phyloP scores from a whole-genome alignment of 2,888 invertebrate species.

The Athripsodes cinereus region DNA sequence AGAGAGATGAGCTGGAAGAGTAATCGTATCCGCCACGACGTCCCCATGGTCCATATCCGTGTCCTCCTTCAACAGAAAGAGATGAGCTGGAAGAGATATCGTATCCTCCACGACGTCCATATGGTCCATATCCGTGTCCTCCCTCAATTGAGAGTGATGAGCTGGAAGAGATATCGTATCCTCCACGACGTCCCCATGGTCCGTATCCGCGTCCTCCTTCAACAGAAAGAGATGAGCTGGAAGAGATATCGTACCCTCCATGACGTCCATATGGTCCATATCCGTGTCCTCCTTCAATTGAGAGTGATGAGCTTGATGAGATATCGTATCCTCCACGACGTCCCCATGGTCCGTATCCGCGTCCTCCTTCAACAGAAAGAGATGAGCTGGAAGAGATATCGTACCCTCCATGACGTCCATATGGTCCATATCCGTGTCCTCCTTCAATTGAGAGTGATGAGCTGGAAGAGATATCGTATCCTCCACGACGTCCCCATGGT shows the following conservation, averaged over 20 bases:
- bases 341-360: not conserved
- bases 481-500: constrained; percentile 3
- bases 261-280: not conserved
- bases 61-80: not conserved
- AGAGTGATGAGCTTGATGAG: not conserved
- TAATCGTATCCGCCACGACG: not conserved
- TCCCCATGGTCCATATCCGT: not conserved
- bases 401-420: not conserved
- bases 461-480: not conserved
- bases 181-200: too few species aligned
- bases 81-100: not conserved
- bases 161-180: too few species aligned
- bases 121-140: too few species aligned
- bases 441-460: not conserved
- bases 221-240: not conserved
- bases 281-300: not conserved
- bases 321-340: not conserved
- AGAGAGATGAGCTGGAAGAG: not conserved
- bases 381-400: not conserved
- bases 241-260: not conserved
- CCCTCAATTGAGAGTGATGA: too few species aligned
- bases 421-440: not conserved
- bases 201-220: too few species aligned
- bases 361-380: constrained; percentile 8
- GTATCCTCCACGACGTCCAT: too few species aligned